Percentiles rank a stretch among this genome's conserved stretches.
These are phyloP conservation scores for Cnemophilus loriae DNA, from an alignment of 2,113 vertebrate genomes.

Conservation along the genomic window DNA sequence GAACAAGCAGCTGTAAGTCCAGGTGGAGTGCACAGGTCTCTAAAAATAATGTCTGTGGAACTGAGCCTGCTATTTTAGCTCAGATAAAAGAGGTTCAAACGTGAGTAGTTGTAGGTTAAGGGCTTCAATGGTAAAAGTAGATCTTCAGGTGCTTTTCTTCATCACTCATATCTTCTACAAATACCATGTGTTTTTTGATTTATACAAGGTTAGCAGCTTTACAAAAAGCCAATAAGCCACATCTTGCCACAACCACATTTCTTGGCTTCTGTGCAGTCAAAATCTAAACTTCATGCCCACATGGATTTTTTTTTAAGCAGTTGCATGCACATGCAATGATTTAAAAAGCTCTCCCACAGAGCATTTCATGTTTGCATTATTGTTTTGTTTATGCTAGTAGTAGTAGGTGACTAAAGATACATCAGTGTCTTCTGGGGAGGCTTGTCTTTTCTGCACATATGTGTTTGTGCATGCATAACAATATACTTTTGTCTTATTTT, in stretches of 20 bases:
- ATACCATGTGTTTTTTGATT: neutral
- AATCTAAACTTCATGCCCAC: neutral
- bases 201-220: neutral
- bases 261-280: neutral
- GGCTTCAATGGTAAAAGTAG: neutral
- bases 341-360: neutral
- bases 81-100: neutral
- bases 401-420: neutral
- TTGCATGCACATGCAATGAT: neutral
- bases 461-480: neutral
- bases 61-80: neutral
- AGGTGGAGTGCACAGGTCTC: neutral
- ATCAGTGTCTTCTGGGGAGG: neutral
- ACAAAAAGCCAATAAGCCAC: neutral
- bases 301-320: neutral
- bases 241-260: neutral
- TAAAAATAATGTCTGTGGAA: neutral
- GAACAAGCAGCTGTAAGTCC: neutral
- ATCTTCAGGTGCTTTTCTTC: neutral
- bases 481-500: neutral
- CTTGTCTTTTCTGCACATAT: neutral
- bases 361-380: neutral
- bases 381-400: neutral
- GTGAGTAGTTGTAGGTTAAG: neutral
- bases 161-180: neutral